These are phyloP conservation scores for Aplysia californica DNA, from an alignment of 1,140 invertebrate species.

Conservation along the genomic window DNA sequence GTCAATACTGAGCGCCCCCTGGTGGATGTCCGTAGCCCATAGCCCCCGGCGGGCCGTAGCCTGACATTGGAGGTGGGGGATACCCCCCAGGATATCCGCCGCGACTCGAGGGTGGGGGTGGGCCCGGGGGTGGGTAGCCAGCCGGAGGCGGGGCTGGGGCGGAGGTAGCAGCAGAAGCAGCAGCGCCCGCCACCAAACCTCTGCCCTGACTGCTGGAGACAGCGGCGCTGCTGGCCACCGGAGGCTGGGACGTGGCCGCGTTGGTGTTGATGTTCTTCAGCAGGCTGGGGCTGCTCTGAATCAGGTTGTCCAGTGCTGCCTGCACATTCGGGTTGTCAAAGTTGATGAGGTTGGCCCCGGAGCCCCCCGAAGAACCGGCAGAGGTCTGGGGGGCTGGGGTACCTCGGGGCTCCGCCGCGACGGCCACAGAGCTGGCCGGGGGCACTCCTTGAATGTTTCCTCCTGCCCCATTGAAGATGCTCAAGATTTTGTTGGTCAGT, in stretches of 20 bases:
- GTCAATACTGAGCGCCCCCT: too few relatives aligned
- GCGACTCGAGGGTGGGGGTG: too few relatives aligned
- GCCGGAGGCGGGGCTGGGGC: too few relatives aligned
- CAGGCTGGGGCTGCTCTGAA: conserved; percentile 62
- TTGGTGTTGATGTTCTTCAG: conserved; percentile 46
- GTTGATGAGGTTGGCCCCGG: conserved; percentile 57
- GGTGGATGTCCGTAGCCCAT: too few relatives aligned
- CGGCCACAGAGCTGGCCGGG: conserved; percentile 8
- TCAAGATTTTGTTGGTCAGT: conserved; percentile 86
- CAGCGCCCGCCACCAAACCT: too few relatives aligned
- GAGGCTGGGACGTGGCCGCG: not conserved
- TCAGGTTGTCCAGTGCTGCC: conserved; percentile 68
- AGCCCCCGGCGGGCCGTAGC: too few relatives aligned
- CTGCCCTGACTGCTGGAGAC: too few relatives aligned
- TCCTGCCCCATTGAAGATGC: conserved; percentile 70
- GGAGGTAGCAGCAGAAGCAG: too few relatives aligned
- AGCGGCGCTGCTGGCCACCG: not conserved
- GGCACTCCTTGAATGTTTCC: conserved; percentile 24
- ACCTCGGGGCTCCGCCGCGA: not conserved
- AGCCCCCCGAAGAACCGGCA: conserved; percentile 1
- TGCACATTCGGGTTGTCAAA: conserved; percentile 69
- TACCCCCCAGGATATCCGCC: too few relatives aligned
- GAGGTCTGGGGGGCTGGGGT: conserved; percentile 3
- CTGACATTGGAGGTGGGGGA: too few relatives aligned
- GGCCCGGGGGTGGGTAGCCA: too few relatives aligned